Base-by-base conservation (phyloP, 2,888 invertebrate genomes). In the Byasa hedistus region DNA sequence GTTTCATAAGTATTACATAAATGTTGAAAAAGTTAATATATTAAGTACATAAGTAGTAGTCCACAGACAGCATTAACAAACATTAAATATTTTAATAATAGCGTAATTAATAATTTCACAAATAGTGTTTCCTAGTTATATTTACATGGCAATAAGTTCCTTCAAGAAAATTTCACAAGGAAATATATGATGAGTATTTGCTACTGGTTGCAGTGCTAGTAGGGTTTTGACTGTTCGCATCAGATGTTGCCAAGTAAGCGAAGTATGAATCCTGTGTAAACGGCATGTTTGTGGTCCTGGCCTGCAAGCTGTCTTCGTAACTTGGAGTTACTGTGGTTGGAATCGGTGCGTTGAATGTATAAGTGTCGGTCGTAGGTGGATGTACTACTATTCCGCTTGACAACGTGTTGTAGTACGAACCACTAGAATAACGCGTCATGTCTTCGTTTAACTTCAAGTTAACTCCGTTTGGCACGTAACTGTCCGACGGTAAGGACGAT, bases 401-500 rank as follows among this genome's bases (percentile, higher is more conserved):
- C 64, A 89, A 70, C 4, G 85, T 74, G 69, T 83, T 89, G 70
- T 86, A 89, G 71, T 88, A 89, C 56, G 86, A 78, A 24, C 80
- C 79, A 51, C 81, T 62, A 51, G 83, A 71, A 68, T 84, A 90
- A 36, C 89, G 79, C 23, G 81, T 71, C 70, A 89, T 79, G 69
- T 91, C 91, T 57, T 91, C 91, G 65, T 77, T 84, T 39, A 88
- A 75, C 72, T 90, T 91, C 60, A 89, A 81, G 79, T 81, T 85
- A 39, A 84, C 79, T 70, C 90, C 89, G 69, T 91, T 91, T 7
- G 91, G 90, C 21, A 91, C 84, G 73, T 91, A 91, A 70, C 78
- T 88, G 76, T 91, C 91, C 69, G 87, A 76, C 70, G 82, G 69
- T 66, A 90, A 66, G 69, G 86, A 72, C 63, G 86, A 76, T 73